phyloP scores from a whole-genome alignment of 2,888 invertebrate species.

The Cataglyphis cursor region DNA sequence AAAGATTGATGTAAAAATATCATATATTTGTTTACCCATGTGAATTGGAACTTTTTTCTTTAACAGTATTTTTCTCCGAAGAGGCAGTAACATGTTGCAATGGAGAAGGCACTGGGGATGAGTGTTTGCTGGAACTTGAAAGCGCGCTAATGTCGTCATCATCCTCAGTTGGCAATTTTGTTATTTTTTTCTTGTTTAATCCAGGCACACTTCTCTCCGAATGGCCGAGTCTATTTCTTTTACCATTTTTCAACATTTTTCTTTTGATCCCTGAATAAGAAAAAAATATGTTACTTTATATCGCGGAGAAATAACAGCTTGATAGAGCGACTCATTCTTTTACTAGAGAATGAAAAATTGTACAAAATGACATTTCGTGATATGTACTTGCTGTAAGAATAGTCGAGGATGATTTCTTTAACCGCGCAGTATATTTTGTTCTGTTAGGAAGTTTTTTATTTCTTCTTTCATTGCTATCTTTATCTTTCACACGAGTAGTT shows the following conservation, averaged over 20 bases:
- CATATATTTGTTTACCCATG: constrained; percentile 79
- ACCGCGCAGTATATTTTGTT: constrained; percentile 87
- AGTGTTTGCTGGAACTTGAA: constrained; percentile 87
- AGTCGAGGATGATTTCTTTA: constrained; percentile 87
- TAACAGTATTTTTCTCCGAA: constrained; percentile 81
- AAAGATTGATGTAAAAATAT: not conserved
- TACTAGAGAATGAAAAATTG: not conserved
- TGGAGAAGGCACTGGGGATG: constrained; percentile 88
- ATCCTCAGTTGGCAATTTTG: constrained; percentile 84
- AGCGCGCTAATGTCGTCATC: constrained; percentile 86
- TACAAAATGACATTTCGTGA: not conserved
- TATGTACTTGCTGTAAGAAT: constrained; percentile 87
- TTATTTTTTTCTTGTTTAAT: constrained; percentile 79
- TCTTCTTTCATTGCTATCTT: constrained; percentile 84
- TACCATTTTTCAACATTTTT: constrained; percentile 85
- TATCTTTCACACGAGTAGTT: constrained; percentile 83
- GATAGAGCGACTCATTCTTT: not conserved
- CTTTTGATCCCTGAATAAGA: constrained; percentile 84
- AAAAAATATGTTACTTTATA: not conserved
- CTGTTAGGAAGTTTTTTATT: constrained; percentile 86
- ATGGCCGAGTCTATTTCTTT: constrained; percentile 82
- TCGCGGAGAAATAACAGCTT: not conserved
- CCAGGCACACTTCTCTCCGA: constrained; percentile 79
- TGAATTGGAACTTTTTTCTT: constrained; percentile 83
- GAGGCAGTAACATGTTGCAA: constrained; percentile 81